Percentiles rank a stretch among this genome's conserved stretches.
Evolutionary conservation across 2,888 invertebrate genomes (phyloP).

Genomic region (Aphrophora alni): DNA sequence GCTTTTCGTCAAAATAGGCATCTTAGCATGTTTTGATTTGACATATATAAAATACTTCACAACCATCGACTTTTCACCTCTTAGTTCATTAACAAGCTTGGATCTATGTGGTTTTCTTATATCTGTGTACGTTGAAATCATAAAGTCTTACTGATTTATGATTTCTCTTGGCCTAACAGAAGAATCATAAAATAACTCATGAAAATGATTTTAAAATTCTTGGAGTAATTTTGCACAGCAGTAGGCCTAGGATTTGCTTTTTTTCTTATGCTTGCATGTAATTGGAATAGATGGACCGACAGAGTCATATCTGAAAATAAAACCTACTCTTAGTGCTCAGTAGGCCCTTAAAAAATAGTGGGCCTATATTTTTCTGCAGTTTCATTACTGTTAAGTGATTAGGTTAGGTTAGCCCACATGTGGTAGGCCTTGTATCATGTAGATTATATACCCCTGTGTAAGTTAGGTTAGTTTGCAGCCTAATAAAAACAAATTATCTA

Average conservation of each 20-base stretch:
- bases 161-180: slow-evolving; percentile 2
- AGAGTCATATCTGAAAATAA: slow-evolving; percentile 6
- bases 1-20: background rate
- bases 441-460: no score
- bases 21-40: background rate
- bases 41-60: slow-evolving; percentile 26
- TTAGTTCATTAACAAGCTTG: background rate
- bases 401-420: no score
- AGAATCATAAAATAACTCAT: background rate
- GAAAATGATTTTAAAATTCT: background rate
- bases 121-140: slow-evolving; percentile 17
- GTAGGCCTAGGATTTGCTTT: slow-evolving; percentile 3
- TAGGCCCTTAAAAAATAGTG: background rate
- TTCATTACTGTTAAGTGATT: no score
- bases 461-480: no score
- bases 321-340: background rate
- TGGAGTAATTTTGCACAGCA: background rate
- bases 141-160: background rate
- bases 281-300: background rate
- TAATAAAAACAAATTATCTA: no score
- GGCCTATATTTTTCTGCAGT: background rate
- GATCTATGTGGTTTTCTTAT: background rate
- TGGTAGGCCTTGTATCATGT: no score
- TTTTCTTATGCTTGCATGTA: background rate
- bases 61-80: slow-evolving; percentile 10